Evolutionary conservation across 2,113 vertebrate species (phyloP).

Genomic region (Lampris megalopsis): DNA sequence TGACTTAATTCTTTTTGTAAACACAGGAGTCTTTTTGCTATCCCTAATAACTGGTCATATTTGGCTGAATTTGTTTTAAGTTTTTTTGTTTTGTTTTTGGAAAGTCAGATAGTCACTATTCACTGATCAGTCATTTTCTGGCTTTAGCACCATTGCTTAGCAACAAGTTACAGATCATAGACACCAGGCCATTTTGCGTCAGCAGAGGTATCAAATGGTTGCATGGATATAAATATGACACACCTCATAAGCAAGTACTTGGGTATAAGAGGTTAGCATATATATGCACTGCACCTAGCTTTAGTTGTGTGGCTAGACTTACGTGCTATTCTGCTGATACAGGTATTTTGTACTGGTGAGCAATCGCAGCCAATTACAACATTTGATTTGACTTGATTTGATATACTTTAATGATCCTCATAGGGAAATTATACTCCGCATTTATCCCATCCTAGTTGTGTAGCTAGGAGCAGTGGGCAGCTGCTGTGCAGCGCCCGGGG

Average conservation of each 20-base stretch:
- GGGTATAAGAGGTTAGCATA: constrained; percentile 69
- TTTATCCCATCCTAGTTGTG: too few species aligned
- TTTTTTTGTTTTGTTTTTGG: not conserved
- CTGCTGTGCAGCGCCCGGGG: too few species aligned
- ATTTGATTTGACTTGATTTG: not conserved
- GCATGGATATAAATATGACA: constrained; percentile 80
- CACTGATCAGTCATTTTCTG: not conserved
- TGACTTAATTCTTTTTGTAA: not conserved
- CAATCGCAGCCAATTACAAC: not conserved
- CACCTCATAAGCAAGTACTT: constrained; percentile 72
- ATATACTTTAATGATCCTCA: too few species aligned
- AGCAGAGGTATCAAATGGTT: constrained; percentile 80
- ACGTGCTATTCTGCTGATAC: constrained; percentile 68
- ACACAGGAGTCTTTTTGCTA: not conserved
- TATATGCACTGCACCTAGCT: constrained; percentile 74
- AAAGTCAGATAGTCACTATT: not conserved
- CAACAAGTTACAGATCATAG: constrained; percentile 33
- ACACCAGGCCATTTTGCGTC: constrained; percentile 69
- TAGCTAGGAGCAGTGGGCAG: too few species aligned
- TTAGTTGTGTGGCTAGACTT: constrained; percentile 62
- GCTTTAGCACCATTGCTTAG: not conserved
- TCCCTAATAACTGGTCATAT: not conserved
- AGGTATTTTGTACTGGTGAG: constrained; percentile 41
- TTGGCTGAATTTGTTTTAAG: not conserved
- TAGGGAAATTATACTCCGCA: too few species aligned